Evolutionary conservation across 2,888 invertebrate species (phyloP), one percentile per base, ranked within the genome.

Genomic region (Habroteleia sp.): DNA sequence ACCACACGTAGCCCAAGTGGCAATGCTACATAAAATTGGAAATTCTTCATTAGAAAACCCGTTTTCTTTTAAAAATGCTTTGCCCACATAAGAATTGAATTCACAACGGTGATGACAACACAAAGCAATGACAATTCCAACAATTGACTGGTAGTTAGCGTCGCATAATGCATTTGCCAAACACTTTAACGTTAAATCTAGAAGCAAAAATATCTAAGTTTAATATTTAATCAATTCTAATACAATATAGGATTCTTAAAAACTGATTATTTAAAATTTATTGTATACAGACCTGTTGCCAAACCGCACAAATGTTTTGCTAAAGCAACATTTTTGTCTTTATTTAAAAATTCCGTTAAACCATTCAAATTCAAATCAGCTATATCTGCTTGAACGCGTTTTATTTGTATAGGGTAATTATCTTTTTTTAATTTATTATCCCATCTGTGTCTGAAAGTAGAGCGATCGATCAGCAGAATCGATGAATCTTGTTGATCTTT

Each of bases 101-200:
- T 92, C 91, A 86, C 96, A 96, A 78, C 94, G 92, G 89, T 97
- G 97, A 89, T 97, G 97, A 87, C 97, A 97, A 88, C 97, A 97
- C 13, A 96, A 92, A 1, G 97, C 96, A 85, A 97, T 91, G 58
- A 95, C 89, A 31, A 93, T 84, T 3, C 94, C 95, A n/a, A n/a
- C n/a, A n/a, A n/a, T 52, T 77, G 72, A 91, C 81, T 82, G 89
- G 88, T 1, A 73, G 75, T 65, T 84, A 71, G 82, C 80, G 81
- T 88, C 77, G 79, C 74, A 25, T 46, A 82, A 89, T 6, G 84
- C 88, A 35, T 90, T 90, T 17, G 89, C 87, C 73, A 95, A 84
- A 86, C 95, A 95, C 31, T 93, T 91, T 63, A 96, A 85, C 0
- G 95, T 93, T 79, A 94, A 91, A 89, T 96, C 96, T 93, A n/a